Percentiles rank a stretch among this genome's conserved stretches.
Conservation (phyloP, 2,797 vertebrate genomes). For the Oophaga sylvatica region DNA sequence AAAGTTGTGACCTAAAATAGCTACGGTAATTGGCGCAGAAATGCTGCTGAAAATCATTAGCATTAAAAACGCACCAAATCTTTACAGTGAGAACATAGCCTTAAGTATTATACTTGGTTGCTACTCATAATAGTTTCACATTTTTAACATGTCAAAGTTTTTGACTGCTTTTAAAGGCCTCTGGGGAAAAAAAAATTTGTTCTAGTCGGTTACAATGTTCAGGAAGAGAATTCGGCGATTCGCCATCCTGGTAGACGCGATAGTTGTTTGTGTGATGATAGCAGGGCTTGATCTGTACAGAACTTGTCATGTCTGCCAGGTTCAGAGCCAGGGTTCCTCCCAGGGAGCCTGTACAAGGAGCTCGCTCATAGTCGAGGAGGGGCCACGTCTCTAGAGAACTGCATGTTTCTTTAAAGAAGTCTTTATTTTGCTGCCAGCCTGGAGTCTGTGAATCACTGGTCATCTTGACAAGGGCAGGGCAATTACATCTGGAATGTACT, state of each 20-base stretch:
- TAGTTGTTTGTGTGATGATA: conserved; percentile 9
- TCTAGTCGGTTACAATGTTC: not conserved
- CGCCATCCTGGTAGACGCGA: not conserved
- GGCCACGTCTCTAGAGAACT: conserved; percentile 1
- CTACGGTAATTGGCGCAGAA: too few species aligned
- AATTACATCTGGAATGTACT: conserved; percentile 58
- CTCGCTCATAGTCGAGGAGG: conserved; percentile 30
- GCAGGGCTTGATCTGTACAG: conserved; percentile 3
- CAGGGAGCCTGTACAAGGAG: conserved; percentile 32
- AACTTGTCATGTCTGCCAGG: conserved; percentile 30
- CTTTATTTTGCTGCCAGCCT: conserved; percentile 55
- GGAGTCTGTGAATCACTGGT: conserved; percentile 59
- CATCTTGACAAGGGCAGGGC: conserved; percentile 56
- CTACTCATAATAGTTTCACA: too few species aligned
- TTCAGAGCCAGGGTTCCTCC: conserved; percentile 7
- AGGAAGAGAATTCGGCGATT: not conserved
- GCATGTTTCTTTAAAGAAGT: conserved; percentile 48
- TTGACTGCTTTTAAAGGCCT: too few species aligned
- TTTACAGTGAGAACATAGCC: too few species aligned
- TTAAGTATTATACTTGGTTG: too few species aligned
- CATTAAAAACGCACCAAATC: too few species aligned
- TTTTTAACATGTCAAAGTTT: too few species aligned
- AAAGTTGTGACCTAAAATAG: too few species aligned
- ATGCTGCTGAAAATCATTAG: too few species aligned
- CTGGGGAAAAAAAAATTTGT: not conserved